These are phyloP conservation scores for Cephalotes varians DNA, from an alignment of 2,888 invertebrate genomes.

Conservation along the genomic window DNA sequence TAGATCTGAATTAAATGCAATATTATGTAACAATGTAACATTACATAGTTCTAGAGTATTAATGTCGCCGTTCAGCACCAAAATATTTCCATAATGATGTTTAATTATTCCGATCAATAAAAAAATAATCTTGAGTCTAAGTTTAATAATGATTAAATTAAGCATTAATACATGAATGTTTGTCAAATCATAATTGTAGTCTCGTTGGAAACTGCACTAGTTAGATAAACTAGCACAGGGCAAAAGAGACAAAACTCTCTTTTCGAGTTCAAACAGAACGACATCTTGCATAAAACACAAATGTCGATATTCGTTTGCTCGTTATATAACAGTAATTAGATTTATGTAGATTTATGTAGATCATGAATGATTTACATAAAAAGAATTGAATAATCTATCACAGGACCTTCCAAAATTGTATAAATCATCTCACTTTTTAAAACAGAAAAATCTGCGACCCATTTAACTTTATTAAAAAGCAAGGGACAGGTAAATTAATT, in stretches of 20 bases:
- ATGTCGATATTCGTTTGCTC: conserved; percentile 35
- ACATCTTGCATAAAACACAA: conserved; percentile 24
- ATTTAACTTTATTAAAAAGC: too few relatives aligned
- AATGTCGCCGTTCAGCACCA: not conserved
- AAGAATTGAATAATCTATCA: not conserved
- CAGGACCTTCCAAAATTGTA: too few relatives aligned
- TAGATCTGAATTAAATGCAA: not conserved
- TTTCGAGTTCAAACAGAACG: conserved; percentile 37
- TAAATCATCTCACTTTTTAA: too few relatives aligned
- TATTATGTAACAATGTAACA: not conserved
- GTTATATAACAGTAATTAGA: not conserved
- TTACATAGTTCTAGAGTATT: not conserved
- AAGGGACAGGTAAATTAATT: too few relatives aligned
- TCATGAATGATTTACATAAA: not conserved
- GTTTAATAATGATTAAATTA: not conserved
- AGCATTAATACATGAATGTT: not conserved
- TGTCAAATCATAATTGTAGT: conserved; percentile 19
- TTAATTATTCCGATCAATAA: not conserved
- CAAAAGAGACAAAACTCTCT: conserved; percentile 35
- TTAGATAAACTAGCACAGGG: conserved; percentile 31
- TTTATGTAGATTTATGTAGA: not conserved
- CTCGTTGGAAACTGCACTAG: conserved; percentile 45
- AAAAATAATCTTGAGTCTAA: conserved; percentile 23
- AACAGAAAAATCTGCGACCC: too few relatives aligned
- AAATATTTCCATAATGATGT: not conserved